Conservation (phyloP, 2,797 vertebrate genomes). For the Adelosebastes latens region DNA sequence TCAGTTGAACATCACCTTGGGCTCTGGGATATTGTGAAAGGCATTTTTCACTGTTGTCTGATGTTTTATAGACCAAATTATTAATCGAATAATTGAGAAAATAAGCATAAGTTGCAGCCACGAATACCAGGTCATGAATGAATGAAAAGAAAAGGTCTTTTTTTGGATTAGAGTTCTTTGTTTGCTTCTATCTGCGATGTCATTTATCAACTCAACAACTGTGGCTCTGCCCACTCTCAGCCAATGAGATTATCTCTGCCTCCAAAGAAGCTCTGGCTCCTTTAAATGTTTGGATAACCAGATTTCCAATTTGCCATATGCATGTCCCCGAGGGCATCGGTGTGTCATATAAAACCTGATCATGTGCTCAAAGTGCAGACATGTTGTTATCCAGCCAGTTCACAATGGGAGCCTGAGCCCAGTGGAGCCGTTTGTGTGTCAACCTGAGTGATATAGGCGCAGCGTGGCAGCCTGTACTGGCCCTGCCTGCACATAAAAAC, state of each 20-base stretch:
- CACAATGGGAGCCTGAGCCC: conserved; percentile 22
- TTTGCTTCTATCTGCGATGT: neutral
- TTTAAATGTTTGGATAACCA: conserved; percentile 54
- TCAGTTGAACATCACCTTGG: neutral
- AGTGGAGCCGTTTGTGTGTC: conserved; percentile 41
- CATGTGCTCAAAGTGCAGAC: conserved; percentile 34
- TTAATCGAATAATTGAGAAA: neutral
- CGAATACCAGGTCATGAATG: neutral
- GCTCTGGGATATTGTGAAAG: neutral
- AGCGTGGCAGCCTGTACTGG: neutral
- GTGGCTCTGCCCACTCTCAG: conserved; percentile 6
- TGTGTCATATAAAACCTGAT: conserved; percentile 48
- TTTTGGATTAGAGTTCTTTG: neutral
- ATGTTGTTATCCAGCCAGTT: conserved; percentile 37
- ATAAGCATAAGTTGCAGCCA: neutral
- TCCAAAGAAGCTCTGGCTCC: conserved; percentile 24
- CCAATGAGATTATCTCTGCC: conserved; percentile 46
- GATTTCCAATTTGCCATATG: conserved; percentile 63
- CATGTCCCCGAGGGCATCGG: conserved; percentile 3
- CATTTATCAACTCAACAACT: conserved; percentile 22
- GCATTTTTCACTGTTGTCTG: neutral
- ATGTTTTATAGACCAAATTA: neutral
- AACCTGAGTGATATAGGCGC: conserved; percentile 37
- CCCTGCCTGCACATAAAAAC: neutral
- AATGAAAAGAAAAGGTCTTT: neutral